Conservation (phyloP, 1,140 invertebrate genomes). For the Drosophila virilis region DNA sequence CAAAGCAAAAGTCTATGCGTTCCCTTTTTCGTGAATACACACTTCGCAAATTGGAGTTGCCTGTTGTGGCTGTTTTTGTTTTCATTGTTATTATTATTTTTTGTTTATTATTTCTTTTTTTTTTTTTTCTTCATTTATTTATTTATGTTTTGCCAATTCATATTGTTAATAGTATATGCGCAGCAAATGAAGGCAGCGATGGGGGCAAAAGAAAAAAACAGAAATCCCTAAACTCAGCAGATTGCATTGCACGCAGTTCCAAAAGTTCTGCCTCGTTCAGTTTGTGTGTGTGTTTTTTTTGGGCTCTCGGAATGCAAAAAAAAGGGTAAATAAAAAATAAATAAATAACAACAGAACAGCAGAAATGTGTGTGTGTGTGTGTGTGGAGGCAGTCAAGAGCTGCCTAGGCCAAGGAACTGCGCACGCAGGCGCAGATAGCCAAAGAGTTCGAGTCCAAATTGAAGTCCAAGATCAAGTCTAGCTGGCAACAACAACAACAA, state of each 20-base stretch:
- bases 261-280: constrained; percentile 5
- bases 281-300: constrained; percentile 20
- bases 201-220: background rate
- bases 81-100: constrained; percentile 46
- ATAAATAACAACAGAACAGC: constrained; percentile 21
- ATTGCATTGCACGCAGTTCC: constrained; percentile 28
- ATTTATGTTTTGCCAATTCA: background rate
- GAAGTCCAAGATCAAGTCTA: constrained; percentile 70
- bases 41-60: constrained; percentile 32
- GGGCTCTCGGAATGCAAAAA: constrained; percentile 35
- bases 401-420: constrained; percentile 57
- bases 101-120: background rate
- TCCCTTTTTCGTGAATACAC: constrained; percentile 32
- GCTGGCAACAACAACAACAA: constrained; percentile 26
- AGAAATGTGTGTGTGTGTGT: background rate
- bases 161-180: background rate
- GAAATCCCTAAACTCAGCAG: constrained; percentile 25
- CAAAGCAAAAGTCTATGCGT: constrained; percentile 44
- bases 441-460: constrained; percentile 49
- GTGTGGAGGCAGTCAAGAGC: constrained; percentile 2
- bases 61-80: constrained; percentile 37
- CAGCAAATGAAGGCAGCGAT: background rate
- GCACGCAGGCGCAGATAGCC: constrained; percentile 45
- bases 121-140: constrained; percentile 25
- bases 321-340: constrained; percentile 17